A percentile compares a stretch with the other conserved stretches of the same genome.
phyloP scores from a whole-genome alignment of 2,113 vertebrate species.

The Crypturellus undulatus region DNA sequence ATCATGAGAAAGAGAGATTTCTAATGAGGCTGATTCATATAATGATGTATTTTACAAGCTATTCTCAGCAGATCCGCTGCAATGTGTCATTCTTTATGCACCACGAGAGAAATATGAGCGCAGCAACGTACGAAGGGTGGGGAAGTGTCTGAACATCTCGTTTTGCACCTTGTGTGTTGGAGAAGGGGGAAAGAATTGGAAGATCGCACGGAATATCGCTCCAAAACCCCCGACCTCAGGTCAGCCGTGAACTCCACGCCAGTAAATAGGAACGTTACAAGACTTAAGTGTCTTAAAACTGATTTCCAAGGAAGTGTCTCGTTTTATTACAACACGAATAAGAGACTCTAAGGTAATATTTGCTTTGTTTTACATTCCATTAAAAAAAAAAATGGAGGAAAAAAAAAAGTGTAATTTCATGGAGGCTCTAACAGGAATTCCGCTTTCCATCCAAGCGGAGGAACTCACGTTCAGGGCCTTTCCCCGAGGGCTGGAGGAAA shows the following conservation, averaged over 20 bases:
- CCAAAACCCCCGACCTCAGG: constrained; percentile 42
- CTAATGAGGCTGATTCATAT: constrained; percentile 73
- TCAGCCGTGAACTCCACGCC: constrained; percentile 28
- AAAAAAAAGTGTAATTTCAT: constrained; percentile 53
- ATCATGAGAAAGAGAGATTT: constrained; percentile 60
- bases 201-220: constrained; percentile 22
- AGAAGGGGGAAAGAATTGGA: constrained; percentile 12
- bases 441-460: constrained; percentile 55
- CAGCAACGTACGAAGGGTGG: background rate
- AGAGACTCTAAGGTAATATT: constrained; percentile 57
- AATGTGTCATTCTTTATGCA: constrained; percentile 62
- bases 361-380: constrained; percentile 50
- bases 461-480: constrained; percentile 39
- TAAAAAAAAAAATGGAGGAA: background rate
- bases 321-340: constrained; percentile 41
- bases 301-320: constrained; percentile 61
- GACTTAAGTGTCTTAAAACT: constrained; percentile 8
- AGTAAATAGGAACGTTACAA: constrained; percentile 48
- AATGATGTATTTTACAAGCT: constrained; percentile 74
- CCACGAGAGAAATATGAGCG: constrained; percentile 49
- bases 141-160: constrained; percentile 31
- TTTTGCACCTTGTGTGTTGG: constrained; percentile 48
- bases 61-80: constrained; percentile 71
- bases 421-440: constrained; percentile 47
- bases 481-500: constrained; percentile 43